Percentiles rank a stretch among this genome's conserved stretches.
Conservation (phyloP, 92 coral and sea anemone species). For the Porites divaricata region DNA sequence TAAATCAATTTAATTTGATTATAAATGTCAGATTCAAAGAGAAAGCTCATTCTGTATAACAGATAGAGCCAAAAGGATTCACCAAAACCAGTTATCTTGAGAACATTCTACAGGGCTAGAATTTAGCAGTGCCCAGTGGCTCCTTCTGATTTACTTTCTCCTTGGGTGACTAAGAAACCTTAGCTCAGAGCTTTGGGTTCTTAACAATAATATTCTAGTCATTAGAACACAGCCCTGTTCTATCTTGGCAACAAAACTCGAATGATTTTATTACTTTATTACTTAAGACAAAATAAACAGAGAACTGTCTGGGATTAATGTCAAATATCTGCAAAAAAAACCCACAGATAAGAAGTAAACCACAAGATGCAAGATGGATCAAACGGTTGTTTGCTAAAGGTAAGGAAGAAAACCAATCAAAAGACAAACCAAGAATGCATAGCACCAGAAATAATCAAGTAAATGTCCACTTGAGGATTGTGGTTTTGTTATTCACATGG, state of each 20-base stretch:
- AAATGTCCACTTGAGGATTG: background rate
- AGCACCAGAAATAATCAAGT: background rate
- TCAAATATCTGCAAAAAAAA: background rate
- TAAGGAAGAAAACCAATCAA: background rate
- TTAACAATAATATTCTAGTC: too few relatives aligned
- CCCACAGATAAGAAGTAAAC: background rate
- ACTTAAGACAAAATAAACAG: background rate
- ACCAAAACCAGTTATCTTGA: too few relatives aligned
- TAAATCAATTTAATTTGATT: constrained; percentile 1
- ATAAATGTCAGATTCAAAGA: background rate
- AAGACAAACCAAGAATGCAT: background rate
- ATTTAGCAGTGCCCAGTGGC: too few relatives aligned
- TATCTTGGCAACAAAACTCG: background rate
- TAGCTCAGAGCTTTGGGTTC: too few relatives aligned
- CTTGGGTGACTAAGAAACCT: too few relatives aligned
- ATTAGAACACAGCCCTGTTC: background rate
- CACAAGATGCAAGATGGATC: background rate
- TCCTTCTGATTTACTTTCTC: too few relatives aligned
- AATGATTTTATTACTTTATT: background rate
- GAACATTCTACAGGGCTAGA: too few relatives aligned
- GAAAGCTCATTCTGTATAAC: background rate
- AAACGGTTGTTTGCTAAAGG: background rate
- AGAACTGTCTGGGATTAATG: too few relatives aligned
- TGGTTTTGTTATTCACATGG: background rate
- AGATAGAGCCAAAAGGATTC: background rate